Conservation (phyloP, 2,797 vertebrate genomes). For the Phyllotis vaccarum region DNA sequence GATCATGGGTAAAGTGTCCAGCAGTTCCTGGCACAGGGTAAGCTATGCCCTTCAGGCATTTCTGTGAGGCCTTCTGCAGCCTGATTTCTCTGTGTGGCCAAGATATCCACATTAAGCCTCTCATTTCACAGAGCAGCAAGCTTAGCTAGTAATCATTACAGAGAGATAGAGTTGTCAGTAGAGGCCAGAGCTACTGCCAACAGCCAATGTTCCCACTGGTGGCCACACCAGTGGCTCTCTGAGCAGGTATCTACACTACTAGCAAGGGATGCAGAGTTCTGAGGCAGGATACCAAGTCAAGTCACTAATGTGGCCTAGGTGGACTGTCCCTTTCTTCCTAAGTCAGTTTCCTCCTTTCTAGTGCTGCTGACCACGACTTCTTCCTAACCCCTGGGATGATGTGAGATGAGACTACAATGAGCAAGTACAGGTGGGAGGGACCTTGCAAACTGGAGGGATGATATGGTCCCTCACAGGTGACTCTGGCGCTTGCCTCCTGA, state of each 20-base stretch:
- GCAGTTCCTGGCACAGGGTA: neutral
- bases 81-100: neutral
- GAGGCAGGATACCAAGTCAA: neutral
- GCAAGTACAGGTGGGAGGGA: neutral
- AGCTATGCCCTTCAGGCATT: neutral
- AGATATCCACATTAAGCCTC: neutral
- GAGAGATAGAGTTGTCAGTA: neutral
- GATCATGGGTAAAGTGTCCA: neutral
- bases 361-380: neutral
- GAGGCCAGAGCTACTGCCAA: neutral
- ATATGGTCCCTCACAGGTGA: neutral
- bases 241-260: rapidly evolving
- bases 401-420: neutral
- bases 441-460: neutral
- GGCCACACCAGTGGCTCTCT: neutral
- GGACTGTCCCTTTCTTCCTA: neutral
- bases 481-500: too few relatives aligned
- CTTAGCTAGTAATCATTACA: neutral
- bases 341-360: neutral
- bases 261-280: neutral
- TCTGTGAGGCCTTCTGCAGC: neutral
- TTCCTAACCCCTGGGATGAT: neutral
- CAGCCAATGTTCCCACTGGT: neutral
- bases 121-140: neutral
- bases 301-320: neutral